Conservation (phyloP, 92 coral and sea anemone species). For the Actinernus sp. region DNA sequence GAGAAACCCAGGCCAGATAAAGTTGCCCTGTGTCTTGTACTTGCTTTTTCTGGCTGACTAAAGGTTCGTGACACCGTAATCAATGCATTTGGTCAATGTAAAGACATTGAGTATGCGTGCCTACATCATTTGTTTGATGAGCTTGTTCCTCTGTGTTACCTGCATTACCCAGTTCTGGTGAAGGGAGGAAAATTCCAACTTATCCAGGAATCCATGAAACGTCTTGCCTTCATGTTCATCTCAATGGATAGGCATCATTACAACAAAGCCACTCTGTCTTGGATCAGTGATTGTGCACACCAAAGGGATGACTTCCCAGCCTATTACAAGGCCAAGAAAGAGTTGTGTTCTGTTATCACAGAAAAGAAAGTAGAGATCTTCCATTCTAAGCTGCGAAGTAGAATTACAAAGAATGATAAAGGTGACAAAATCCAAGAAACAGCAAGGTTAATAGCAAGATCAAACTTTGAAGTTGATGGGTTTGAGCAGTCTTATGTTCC, state of each 20-base stretch:
- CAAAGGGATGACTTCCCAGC: conserved; percentile 44
- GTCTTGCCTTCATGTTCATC: conserved; percentile 60
- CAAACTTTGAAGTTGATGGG: conserved; percentile 34
- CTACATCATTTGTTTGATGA: conserved; percentile 59
- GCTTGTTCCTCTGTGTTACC: conserved; percentile 37
- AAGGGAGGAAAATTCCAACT: conserved; percentile 54
- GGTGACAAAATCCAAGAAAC: conserved; percentile 59
- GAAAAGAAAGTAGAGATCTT: conserved; percentile 75
- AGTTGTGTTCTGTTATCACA: conserved; percentile 57
- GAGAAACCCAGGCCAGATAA: conserved; percentile 42
- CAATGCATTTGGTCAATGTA: conserved; percentile 34
- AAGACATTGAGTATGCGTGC: conserved; percentile 29
- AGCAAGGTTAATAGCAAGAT: conserved; percentile 47
- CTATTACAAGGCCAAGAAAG: conserved; percentile 24
- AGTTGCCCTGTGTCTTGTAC: conserved; percentile 43
- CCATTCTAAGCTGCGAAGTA: conserved; percentile 60
- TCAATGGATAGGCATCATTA: conserved; percentile 66
- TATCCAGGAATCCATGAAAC: conserved; percentile 33
- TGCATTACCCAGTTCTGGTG: conserved; percentile 69
- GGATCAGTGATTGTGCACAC: conserved; percentile 55
- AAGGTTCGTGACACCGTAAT: conserved; percentile 14
- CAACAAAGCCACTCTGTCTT: conserved; percentile 62
- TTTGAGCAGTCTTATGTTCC: conserved; percentile 64
- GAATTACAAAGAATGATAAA: conserved; percentile 38
- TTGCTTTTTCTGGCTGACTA: conserved; percentile 65